Evolutionary conservation across 1,140 invertebrate genomes (phyloP), one percentile per base, ranked within the genome.

Genomic region (Dreissena rostriformis): DNA sequence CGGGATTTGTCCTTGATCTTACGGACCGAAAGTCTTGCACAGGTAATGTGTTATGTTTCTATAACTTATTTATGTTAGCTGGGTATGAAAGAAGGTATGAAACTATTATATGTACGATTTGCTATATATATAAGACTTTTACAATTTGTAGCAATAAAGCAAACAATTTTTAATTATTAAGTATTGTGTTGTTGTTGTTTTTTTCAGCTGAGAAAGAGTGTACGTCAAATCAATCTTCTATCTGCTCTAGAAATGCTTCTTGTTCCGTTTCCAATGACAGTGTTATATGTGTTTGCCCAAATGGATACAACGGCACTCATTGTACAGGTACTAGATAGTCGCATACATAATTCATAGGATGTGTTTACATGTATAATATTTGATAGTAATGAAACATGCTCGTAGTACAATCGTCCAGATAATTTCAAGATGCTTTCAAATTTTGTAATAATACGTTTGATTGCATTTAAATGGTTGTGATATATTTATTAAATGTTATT

Each of bases 21-120:
- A 19, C 39, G 26, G 74, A 76, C 74, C 61, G 74, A 39, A 29
- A 28, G 65, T n/a, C 74, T 8, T 76, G 74, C 49, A 65, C 65
- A 15, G 55, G 74, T 76, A 65, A 63, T 53, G 11, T 57, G 15
- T 71, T 24, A 55, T 22, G 22, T 29, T 22, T 57, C 24, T 28
- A 52, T 55, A 61, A 24, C 5, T 24, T 26, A 57, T 24, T 14
- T 24, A 22, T 19, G 10, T 22, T 19, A 10, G 17, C 19, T 52
- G 19, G 53, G 49, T 73, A 11, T 74, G 51, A 15, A 61, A 74
- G 1, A 52, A 28, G 28, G 53, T 24, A 52, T 74, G 72, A 57
- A 14, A 14, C n/a, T 19, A 55, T 51, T 26, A 57, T 55, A 61
- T 15, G 28, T n/a, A n/a, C 6, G 12, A 6, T 24, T n/a, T 6